phyloP scores from a whole-genome alignment of 2,113 vertebrate species.

The Odontophorus gujanensis region DNA sequence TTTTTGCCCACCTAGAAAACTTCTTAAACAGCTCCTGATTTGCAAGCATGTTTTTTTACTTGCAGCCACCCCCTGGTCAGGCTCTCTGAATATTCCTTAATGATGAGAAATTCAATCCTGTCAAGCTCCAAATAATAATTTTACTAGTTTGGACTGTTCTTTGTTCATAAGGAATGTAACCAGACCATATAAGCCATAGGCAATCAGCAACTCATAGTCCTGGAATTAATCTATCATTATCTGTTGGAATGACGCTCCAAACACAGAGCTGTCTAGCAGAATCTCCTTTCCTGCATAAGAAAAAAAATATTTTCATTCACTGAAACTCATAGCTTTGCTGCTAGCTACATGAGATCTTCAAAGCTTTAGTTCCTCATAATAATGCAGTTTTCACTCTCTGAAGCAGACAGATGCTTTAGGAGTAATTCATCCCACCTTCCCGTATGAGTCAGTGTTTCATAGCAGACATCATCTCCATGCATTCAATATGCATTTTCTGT shows the following conservation, averaged over 20 bases:
- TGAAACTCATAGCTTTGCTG: neutral
- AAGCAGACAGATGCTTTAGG: neutral
- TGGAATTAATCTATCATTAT: neutral
- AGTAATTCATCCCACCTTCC: conserved; percentile 3
- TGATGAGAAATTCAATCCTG: neutral
- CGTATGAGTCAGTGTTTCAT: conserved; percentile 8
- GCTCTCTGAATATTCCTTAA: neutral
- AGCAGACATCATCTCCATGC: neutral
- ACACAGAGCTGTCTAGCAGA: neutral
- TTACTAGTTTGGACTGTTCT: neutral
- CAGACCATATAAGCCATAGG: neutral
- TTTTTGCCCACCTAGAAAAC: conserved; percentile 34
- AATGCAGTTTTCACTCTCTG: neutral
- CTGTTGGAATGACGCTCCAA: neutral
- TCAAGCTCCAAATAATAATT: neutral
- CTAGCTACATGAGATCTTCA: neutral
- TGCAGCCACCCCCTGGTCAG: neutral
- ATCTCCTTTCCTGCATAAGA: neutral
- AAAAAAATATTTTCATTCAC: neutral
- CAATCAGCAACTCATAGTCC: neutral
- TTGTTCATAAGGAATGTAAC: neutral
- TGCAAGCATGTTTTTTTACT: neutral
- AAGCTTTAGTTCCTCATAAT: neutral
- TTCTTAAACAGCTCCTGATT: conserved; percentile 13
- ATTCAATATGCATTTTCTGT: too few species aligned